Base-by-base conservation (phyloP, 1,140 invertebrate genomes). In the Macrosteles quadrilineatus region DNA sequence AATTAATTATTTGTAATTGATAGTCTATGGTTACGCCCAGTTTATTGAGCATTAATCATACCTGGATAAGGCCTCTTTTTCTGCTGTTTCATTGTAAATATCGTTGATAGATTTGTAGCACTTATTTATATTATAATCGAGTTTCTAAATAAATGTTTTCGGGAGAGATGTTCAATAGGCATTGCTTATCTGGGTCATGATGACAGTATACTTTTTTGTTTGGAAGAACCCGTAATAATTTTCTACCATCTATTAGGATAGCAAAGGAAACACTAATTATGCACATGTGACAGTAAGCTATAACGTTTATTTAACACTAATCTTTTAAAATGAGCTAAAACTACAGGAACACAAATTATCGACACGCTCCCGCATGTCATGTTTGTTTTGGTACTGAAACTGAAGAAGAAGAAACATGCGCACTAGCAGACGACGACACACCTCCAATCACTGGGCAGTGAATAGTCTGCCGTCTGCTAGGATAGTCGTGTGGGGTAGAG, bases 351-450 rank as follows among this genome's bases (percentile, higher is more conserved):
- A 50, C 47, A 50, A 50, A 19, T 50, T 23, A 50, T 19, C 17
- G 17, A n/a, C 17, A 50, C n/a, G 17, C 47, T 50, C 17, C 21
- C 47, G 17, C 21, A 19, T 50, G 17, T 23, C 47, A 50, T 50
- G 21, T 50, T 50, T 50, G 47, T 50, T 50, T 50, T 50, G 47
- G 21, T 50, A 50, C 21, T 50, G 9, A 43, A 11, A 9, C 9
- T 43, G 47, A 19, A 19, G 47, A 19, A 23, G 17, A 19, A 23
- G 47, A 50, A 50, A 11, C 47, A 6, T 50, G 47, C 47, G 47
- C 47, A 23, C 47, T 23, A 50, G 47, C 47, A 50, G 47, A 50
- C 47, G 47, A 50, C 47, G 47, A 50, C 47, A 50, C 47, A 23
- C 47, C 47, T 50, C 47, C 21, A 50, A 19, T 23, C 47, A 50